Evolutionary conservation across 1,140 invertebrate genomes (phyloP).

Genomic region (Trachymyrmex septentrionalis): DNA sequence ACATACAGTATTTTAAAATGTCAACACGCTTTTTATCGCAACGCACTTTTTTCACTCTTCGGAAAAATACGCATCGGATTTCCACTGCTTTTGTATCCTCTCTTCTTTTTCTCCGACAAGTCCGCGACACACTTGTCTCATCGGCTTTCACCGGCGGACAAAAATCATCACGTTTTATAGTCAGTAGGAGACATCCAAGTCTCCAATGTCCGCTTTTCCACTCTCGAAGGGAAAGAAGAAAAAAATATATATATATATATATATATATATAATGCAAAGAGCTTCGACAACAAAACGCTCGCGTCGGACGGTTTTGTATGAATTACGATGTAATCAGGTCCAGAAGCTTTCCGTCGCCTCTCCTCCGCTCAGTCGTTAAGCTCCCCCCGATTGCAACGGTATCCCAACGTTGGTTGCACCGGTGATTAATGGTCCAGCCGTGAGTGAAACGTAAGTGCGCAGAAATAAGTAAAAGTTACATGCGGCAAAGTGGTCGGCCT

Average conservation of each 20-base stretch:
- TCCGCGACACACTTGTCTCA: conserved; percentile 36
- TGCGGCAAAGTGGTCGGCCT: conserved; percentile 79
- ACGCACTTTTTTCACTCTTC: conserved; percentile 24
- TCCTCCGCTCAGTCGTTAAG: conserved; percentile 3
- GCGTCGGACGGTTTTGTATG: background rate
- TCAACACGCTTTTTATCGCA: background rate
- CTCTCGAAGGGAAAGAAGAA: background rate
- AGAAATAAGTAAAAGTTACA: conserved; percentile 82
- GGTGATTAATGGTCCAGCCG: conserved; percentile 78
- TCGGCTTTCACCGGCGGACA: conserved; percentile 46
- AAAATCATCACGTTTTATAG: conserved; percentile 47
- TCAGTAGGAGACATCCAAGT: conserved; percentile 3
- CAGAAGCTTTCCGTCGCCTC: background rate
- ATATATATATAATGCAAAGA: background rate
- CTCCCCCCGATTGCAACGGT: conserved; percentile 44
- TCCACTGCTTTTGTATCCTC: conserved; percentile 11
- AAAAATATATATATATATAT: too few species aligned
- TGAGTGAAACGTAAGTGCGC: conserved; percentile 79
- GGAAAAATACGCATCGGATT: background rate
- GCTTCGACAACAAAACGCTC: background rate
- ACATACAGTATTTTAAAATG: background rate
- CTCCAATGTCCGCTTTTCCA: conserved; percentile 13
- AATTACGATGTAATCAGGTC: conserved; percentile 16
- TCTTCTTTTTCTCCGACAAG: background rate
- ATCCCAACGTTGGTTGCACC: conserved; percentile 31